Conservation (phyloP, 2,113 vertebrate species). For the Actenoides lindsayi region DNA sequence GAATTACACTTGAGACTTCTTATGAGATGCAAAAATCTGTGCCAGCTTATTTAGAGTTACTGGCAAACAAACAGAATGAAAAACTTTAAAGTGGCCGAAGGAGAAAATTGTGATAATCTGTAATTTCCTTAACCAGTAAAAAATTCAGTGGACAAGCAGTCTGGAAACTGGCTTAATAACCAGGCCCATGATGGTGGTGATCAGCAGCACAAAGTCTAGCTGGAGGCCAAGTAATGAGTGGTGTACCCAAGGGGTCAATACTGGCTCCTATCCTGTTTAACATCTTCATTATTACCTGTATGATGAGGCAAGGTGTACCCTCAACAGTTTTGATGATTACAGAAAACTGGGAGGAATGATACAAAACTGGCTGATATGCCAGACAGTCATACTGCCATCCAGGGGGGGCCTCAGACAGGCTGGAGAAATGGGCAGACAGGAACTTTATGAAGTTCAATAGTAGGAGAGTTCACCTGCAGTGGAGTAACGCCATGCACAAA, state of each 20-base stretch:
- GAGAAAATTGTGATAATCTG: not conserved
- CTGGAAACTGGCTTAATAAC: not conserved
- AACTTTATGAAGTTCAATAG: too few relatives aligned
- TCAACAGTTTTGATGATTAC: too few relatives aligned
- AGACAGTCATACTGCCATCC: too few relatives aligned
- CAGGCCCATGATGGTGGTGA: not conserved
- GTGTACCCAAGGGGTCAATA: not conserved
- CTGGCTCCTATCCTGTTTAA: not conserved
- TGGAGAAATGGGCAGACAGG: too few relatives aligned
- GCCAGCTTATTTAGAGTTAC: not conserved
- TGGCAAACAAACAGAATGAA: not conserved
- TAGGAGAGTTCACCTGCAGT: not conserved
- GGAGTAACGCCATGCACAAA: not conserved
- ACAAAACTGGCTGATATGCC: too few relatives aligned
- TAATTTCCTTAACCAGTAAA: not conserved
- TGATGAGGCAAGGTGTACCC: too few relatives aligned
- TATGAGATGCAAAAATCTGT: not conserved
- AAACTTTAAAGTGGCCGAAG: not conserved
- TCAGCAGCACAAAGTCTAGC: not conserved
- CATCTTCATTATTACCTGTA: not conserved
- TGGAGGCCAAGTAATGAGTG: not conserved
- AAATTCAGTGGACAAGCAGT: not conserved
- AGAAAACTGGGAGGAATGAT: too few relatives aligned
- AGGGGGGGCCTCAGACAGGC: too few relatives aligned
- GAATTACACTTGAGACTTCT: not conserved